phyloP scores from a whole-genome alignment of 1,140 invertebrate species.

The Papilio glaucus region DNA sequence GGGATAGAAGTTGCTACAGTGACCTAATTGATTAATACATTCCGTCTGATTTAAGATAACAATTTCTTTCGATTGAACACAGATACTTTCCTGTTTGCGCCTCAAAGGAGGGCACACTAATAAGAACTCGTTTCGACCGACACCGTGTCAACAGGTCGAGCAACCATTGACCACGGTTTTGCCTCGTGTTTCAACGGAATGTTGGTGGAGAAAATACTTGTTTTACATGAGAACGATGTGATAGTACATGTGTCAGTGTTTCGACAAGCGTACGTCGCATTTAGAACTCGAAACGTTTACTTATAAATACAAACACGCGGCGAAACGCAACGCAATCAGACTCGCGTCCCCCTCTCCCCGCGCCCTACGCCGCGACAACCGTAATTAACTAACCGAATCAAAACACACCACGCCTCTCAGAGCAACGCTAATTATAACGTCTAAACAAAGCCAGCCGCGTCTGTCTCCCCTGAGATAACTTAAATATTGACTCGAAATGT shows the following conservation, averaged over 20 bases:
- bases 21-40: background rate
- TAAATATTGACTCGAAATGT: slow-evolving; percentile 25
- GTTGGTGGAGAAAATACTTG: no score
- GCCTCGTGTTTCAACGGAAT: no score
- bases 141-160: background rate
- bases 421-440: slow-evolving; percentile 26
- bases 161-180: no score
- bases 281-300: background rate
- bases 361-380: slow-evolving; percentile 15
- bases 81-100: slow-evolving; percentile 3
- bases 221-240: background rate
- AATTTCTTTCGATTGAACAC: background rate
- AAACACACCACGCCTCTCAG: slow-evolving; percentile 23
- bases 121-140: background rate
- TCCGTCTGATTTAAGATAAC: background rate
- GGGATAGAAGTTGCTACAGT: background rate
- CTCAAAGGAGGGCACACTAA: background rate
- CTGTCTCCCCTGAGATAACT: slow-evolving; percentile 17
- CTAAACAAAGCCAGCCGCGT: slow-evolving; percentile 17
- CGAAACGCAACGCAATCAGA: slow-evolving; percentile 15
- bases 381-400: slow-evolving; percentile 35
- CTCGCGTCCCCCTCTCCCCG: background rate
- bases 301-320: slow-evolving; percentile 13
- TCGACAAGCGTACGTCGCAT: background rate
- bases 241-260: background rate